Evolutionary conservation across 2,113 vertebrate species (phyloP).

Genomic region (Malurus cyaneus): DNA sequence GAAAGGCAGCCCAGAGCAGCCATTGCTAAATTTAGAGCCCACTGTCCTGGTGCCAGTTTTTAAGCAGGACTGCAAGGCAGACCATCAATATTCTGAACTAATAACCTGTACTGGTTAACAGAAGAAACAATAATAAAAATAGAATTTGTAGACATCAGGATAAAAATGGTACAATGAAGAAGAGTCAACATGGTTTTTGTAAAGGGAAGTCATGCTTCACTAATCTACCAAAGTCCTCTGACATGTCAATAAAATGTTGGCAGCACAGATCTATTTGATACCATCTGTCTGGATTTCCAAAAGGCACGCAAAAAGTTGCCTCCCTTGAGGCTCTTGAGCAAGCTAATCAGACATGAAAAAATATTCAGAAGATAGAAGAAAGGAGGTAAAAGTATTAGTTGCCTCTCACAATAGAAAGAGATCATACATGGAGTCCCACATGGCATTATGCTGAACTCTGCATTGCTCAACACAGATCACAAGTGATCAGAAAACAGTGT

Average conservation of each 20-base stretch:
- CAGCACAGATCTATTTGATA: background rate
- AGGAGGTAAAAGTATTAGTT: background rate
- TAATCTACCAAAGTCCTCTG: background rate
- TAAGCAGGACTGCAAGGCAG: background rate
- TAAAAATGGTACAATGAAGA: background rate
- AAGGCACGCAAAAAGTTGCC: background rate
- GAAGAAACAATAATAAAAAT: background rate
- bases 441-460: background rate
- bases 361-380: background rate
- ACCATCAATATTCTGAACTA: background rate
- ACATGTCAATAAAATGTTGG: background rate
- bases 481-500: background rate
- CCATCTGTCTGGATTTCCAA: slow-evolving; percentile 30
- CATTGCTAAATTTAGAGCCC: background rate
- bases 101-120: background rate
- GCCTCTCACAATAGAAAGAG: background rate
- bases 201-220: background rate
- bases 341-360: slow-evolving; percentile 10
- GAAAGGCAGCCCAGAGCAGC: background rate
- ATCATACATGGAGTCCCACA: background rate
- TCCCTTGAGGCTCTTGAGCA: background rate
- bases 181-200: background rate
- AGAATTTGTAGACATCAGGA: background rate
- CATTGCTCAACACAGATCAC: background rate
- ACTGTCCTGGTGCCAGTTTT: background rate